phyloP scores from a whole-genome alignment of 2,888 invertebrate species.

The Brachylomia viminalis region DNA sequence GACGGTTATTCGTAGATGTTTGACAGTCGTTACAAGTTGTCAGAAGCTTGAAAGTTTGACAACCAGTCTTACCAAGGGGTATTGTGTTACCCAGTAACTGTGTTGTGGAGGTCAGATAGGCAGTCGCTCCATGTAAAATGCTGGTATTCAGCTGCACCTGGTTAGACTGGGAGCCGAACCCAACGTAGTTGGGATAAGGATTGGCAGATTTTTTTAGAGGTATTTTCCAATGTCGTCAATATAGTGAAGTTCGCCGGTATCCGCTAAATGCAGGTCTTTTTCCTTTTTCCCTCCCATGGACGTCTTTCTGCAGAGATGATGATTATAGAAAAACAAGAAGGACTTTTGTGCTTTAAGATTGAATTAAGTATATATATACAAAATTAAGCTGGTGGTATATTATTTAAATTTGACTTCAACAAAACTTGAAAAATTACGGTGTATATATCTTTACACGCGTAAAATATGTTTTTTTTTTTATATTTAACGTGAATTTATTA shows the following conservation, averaged over 20 bases:
- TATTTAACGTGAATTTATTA: too few species aligned
- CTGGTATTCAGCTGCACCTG: too few species aligned
- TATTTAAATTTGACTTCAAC: too few species aligned
- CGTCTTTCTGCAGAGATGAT: background rate
- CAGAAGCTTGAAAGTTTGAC: background rate
- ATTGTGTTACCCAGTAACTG: too few species aligned
- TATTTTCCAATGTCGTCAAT: background rate
- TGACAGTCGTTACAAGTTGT: background rate
- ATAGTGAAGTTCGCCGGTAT: background rate
- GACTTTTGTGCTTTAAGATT: too few species aligned
- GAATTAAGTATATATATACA: background rate
- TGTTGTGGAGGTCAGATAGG: too few species aligned
- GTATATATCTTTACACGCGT: too few species aligned
- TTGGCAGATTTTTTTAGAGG: background rate
- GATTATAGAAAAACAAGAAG: background rate
- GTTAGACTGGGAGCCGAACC: too few species aligned
- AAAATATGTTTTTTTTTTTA: background rate
- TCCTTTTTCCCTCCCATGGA: rapidly evolving
- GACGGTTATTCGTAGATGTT: background rate
- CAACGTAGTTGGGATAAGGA: too few species aligned
- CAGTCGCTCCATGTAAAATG: too few species aligned
- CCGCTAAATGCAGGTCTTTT: background rate
- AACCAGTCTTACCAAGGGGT: too few species aligned
- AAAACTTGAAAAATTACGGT: background rate
- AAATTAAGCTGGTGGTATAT: background rate